These are phyloP conservation scores for Albula glossodonta DNA, from an alignment of 2,113 vertebrate genomes.

Conservation along the genomic window DNA sequence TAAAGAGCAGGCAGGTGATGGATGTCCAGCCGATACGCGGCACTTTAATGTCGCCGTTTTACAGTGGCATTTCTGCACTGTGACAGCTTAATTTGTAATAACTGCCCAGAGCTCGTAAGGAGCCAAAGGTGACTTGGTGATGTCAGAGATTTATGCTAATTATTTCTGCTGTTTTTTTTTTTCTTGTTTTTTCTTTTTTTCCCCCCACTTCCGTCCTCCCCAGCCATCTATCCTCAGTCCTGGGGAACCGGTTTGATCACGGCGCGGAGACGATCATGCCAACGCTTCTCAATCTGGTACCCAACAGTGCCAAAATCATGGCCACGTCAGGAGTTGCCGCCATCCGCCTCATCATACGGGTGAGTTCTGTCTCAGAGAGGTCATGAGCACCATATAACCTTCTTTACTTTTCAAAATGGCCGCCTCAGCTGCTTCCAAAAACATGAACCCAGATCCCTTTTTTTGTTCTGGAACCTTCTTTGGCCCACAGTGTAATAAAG, in stretches of 20 bases:
- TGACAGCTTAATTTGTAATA: constrained; percentile 1
- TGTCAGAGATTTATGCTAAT: constrained; percentile 16
- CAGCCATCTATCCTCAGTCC: constrained; percentile 87
- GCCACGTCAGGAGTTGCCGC: constrained; percentile 93
- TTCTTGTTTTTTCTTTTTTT: neutral
- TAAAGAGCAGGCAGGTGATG: constrained; percentile 49
- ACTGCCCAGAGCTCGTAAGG: neutral
- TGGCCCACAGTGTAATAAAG: too few species aligned
- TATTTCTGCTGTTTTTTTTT: too few species aligned
- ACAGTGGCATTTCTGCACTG: constrained; percentile 22
- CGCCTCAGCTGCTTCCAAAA: too few species aligned
- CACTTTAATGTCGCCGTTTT: constrained; percentile 13
- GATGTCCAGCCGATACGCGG: constrained; percentile 36
- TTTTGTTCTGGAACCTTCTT: too few species aligned
- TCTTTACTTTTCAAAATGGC: too few species aligned
- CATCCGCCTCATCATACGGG: constrained; percentile 94
- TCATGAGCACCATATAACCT: too few species aligned
- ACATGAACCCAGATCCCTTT: too few species aligned
- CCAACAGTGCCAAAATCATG: constrained; percentile 98
- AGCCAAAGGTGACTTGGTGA: neutral
- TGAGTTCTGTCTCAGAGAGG: constrained; percentile 60
- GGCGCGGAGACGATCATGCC: constrained; percentile 97
- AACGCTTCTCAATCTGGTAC: constrained; percentile 96
- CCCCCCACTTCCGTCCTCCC: neutral
- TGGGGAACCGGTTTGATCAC: constrained; percentile 97